These are phyloP conservation scores for Chrysogorgia sp. DNA, from an alignment of 92 coral and sea anemone species.

Conservation along the genomic window DNA sequence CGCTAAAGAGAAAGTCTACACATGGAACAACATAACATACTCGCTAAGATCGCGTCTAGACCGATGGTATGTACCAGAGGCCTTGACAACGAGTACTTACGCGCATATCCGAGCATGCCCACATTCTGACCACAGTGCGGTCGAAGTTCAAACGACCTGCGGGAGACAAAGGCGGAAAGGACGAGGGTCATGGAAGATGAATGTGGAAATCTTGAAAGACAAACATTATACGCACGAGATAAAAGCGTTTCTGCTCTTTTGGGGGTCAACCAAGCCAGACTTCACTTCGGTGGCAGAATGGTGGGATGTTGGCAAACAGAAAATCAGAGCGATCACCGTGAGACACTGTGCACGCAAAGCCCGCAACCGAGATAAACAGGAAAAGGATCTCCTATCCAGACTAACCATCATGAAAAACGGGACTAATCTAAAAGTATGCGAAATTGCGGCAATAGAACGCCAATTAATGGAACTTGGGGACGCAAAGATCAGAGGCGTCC, in stretches of 20 bases:
- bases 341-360: not conserved
- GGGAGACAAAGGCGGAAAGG: not conserved
- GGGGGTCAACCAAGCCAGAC: not conserved
- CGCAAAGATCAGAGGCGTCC: not conserved
- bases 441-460: not conserved
- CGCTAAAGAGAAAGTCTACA: not conserved
- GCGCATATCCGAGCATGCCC: slow-evolving; percentile 23
- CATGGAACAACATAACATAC: slow-evolving; percentile 24
- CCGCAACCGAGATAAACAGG: too few species aligned
- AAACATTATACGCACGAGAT: not conserved
- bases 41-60: slow-evolving; percentile 18
- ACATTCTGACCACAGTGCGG: slow-evolving; percentile 46
- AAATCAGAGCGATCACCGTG: not conserved
- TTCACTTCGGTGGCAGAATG: not conserved
- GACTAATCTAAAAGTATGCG: not conserved
- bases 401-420: not conserved
- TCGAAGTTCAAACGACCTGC: not conserved
- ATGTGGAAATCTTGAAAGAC: not conserved
- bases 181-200: not conserved
- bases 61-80: not conserved
- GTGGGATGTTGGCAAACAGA: slow-evolving; percentile 6
- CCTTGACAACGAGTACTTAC: not conserved
- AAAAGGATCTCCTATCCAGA: not conserved
- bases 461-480: not conserved
- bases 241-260: not conserved